Base-by-base conservation (phyloP, 1,140 invertebrate genomes). In the Potamilus streckersoni region DNA sequence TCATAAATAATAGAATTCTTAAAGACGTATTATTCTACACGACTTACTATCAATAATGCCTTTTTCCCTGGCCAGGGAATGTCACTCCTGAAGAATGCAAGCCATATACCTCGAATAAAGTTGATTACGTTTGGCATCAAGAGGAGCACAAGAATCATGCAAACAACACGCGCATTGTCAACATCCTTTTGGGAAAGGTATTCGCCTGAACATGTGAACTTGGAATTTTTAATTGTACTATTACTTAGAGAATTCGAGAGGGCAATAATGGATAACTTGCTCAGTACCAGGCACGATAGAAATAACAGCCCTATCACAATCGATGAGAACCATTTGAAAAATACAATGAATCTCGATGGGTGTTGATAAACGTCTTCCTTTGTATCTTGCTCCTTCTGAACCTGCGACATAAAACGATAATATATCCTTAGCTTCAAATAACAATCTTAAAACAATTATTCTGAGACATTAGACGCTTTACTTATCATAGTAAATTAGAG, bases 271-370 rank as follows among this genome's bases (percentile, higher is more conserved):
- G 70, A 72, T 11, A 73, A 55, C 59, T 72, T 72, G 31, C 75
- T 77, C 12, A 19, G 58, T n/a, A 57, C 72, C 4, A 72, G 60
- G 59, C 69, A 77, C 2, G 19, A 65, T 11, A 77, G 27, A 13
- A 66, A 38, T n/a, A 68, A 20, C 31, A 49, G 6, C 15, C 63
- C 69, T 57, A 77, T 55, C 13, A 72, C 6, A 14, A 55, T 14
- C 8, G 75, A 68, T 19, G 75, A 23, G 11, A 77, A 6, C 75
- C 69, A 77, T 59, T 77, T 77, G 59, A 71, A 69, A 11, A 77
- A n/a, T 4, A 77, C 70, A 27, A 72, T 64, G 27, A 20, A 17
- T 27, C 56, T 65, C 0, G 75, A 77, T 2, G 75, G 69, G 20
- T 62, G 14, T 19, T 62, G 64, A 49, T 58, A 5, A 20, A 8